Evolutionary conservation across 2,888 invertebrate species (phyloP), one percentile per base, ranked within the genome.

Genomic region (Geophilus truncorum): DNA sequence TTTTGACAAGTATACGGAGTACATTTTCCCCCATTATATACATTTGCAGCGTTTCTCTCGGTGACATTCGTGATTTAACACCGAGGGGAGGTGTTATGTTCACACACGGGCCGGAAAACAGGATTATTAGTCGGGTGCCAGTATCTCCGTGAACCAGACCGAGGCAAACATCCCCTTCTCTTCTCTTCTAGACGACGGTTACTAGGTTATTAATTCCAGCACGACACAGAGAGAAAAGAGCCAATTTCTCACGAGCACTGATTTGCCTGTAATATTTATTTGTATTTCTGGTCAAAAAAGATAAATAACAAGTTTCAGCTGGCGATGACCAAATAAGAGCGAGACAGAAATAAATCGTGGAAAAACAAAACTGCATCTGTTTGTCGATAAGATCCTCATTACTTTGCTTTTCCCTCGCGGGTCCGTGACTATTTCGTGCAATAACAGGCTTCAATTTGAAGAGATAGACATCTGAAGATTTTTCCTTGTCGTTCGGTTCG

Each of bases 161-260:
- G 77, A 32, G 77, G 77, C 77, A 77, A 77, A 77, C 77, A 77
- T 36, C 77, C 36, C 77, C 77, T 36, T 36, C 77, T 36, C 77
- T n/a, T n/a, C n/a, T n/a, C n/a, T n/a, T n/a, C n/a, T n/a, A n/a
- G n/a, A n/a, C n/a, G 10, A 34, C 77, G 32, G 77, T 77, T 77
- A 77, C 36, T 30, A 77, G 36, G 77, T 77, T 77, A 77, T 77
- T 77, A 77, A 77, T 77, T 25, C 62, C 25, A 45, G 25, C 57
- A 62, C 15, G 62, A 62, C 62, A 62, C 21, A 23, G 15, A 62
- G 62, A 62, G 18, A 62, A 62, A 62, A 62, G 25, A 62, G 7
- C 2, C 62, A 62, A 62, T 62, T 62, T 62, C 21, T 62, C 62
- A 62, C 62, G 25, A 6, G 3, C 23, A 62, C 57, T 57, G 57